phyloP scores from a whole-genome alignment of 2,888 invertebrate species.

The Oligia fasciuncula region DNA sequence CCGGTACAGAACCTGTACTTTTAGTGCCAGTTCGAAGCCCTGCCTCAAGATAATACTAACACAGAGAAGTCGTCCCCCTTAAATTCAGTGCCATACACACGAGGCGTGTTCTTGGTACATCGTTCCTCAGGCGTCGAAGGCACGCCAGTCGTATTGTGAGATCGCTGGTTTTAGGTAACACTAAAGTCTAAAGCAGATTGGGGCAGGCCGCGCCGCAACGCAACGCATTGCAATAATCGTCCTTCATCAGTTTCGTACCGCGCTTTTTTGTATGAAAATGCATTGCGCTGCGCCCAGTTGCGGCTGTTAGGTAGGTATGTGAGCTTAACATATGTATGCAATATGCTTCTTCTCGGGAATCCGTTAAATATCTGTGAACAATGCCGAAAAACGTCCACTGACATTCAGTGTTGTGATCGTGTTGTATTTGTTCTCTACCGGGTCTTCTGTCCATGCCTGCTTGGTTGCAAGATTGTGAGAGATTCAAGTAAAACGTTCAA shows the following conservation, averaged over 20 bases:
- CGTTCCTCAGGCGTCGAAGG: no score
- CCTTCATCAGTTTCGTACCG: background rate
- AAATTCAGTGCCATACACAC: no score
- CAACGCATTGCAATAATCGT: background rate
- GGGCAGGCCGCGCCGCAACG: background rate
- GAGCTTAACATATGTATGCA: no score
- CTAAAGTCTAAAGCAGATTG: background rate
- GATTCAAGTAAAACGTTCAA: slow-evolving; percentile 59
- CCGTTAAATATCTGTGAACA: background rate
- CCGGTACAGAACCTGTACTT: no score
- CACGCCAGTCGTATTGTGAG: background rate
- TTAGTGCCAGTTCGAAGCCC: no score
- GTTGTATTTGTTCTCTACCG: no score
- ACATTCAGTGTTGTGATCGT: background rate
- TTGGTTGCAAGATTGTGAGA: slow-evolving; percentile 22
- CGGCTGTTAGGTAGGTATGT: background rate
- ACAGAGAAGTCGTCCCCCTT: no score
- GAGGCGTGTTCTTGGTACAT: background rate
- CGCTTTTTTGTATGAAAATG: no score
- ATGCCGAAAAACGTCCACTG: background rate
- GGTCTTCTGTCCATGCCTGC: slow-evolving; percentile 30
- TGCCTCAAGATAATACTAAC: no score
- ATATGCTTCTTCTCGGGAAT: background rate
- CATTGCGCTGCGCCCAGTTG: background rate
- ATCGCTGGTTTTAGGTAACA: background rate